A percentile compares a stretch with the other conserved stretches of the same genome.
Evolutionary conservation across 2,888 invertebrate genomes (phyloP).

Genomic region (Lasioglossum marginatum): DNA sequence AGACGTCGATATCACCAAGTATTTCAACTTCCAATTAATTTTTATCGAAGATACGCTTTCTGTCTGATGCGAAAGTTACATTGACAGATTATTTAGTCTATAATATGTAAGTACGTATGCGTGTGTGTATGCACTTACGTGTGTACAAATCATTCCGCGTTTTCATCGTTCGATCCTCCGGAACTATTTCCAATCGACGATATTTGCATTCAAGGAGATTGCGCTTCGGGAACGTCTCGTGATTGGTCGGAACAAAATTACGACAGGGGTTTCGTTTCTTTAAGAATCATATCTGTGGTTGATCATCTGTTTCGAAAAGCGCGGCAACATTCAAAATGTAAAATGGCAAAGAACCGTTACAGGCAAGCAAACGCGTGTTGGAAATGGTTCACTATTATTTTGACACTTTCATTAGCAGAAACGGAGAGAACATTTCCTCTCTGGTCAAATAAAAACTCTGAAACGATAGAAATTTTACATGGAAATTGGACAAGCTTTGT

Average conservation of each 20-base stretch:
- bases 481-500: not conserved
- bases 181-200: conserved; percentile 23
- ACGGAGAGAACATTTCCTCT: not conserved
- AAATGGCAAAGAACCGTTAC: not conserved
- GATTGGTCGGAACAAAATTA: conserved; percentile 11
- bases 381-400: not conserved
- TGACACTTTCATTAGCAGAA: not conserved
- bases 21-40: conserved; percentile 42
- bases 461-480: not conserved
- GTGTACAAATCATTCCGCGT: conserved; percentile 35
- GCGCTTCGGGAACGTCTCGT: not conserved
- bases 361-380: not conserved
- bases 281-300: not conserved
- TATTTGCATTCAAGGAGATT: not conserved
- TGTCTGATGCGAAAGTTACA: conserved; percentile 63
- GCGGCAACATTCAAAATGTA: not conserved
- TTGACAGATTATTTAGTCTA: conserved; percentile 60
- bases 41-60: conserved; percentile 45
- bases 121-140: not conserved
- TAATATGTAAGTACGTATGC: conserved; percentile 15
- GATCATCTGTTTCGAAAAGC: not conserved
- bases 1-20: conserved; percentile 1
- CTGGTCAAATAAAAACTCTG: not conserved
- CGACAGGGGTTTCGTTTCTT: not conserved
- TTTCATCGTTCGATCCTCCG: conserved; percentile 16